These are phyloP conservation scores for Drosophila aff. DNA, from an alignment of 1,140 invertebrate genomes.

Conservation along the genomic window DNA sequence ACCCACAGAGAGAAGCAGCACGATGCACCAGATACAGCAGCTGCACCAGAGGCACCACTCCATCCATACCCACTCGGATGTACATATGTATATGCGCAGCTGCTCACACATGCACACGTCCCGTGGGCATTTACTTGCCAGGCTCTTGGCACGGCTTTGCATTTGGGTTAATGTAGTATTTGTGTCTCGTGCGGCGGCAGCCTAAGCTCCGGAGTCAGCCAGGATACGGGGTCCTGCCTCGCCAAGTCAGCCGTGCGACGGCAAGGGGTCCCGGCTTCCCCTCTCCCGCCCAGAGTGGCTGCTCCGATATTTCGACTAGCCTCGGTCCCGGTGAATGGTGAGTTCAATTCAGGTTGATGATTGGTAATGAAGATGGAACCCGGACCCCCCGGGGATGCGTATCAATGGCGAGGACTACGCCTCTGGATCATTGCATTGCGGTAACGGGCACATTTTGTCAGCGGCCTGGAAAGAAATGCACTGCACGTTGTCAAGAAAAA, in stretches of 20 bases:
- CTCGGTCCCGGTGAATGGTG: not conserved
- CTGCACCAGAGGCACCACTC: constrained; percentile 5
- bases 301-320: constrained; percentile 29
- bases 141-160: constrained; percentile 78
- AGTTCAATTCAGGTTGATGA: constrained; percentile 41
- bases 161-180: constrained; percentile 83
- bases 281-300: not conserved
- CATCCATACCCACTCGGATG: constrained; percentile 2
- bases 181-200: constrained; percentile 63
- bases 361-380: constrained; percentile 36
- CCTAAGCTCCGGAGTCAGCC: constrained; percentile 32
- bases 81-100: not conserved
- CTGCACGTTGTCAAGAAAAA: constrained; percentile 71
- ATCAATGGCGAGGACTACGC: constrained; percentile 19
- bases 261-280: not conserved
- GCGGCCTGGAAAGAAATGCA: constrained; percentile 59
- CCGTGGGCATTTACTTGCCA: constrained; percentile 69
- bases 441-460: constrained; percentile 79
- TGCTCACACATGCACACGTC: constrained; percentile 52
- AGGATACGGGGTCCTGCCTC: constrained; percentile 13
- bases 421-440: constrained; percentile 74
- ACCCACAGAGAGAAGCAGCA: not conserved
- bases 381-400: not conserved
- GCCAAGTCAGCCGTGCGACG: constrained; percentile 6
- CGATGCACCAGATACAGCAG: constrained; percentile 7